Evolutionary conservation across 2,888 invertebrate species (phyloP).

Genomic region (Trichopoda pennipes): DNA sequence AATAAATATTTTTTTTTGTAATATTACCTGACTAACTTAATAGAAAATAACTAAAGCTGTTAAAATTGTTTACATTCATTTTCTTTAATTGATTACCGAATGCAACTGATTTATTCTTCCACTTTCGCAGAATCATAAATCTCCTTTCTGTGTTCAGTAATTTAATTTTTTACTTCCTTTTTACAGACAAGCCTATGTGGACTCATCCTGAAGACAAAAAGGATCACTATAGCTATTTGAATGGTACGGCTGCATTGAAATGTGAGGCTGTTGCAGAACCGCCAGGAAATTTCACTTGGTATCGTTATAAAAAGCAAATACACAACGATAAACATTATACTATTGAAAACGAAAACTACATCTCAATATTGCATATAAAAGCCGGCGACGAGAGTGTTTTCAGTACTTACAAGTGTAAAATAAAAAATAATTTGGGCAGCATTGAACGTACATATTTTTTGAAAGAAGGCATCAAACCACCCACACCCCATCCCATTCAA

Average conservation of each 20-base stretch:
- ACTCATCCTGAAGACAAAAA: slow-evolving; percentile 73
- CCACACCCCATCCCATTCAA: slow-evolving; percentile 80
- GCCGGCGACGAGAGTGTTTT: slow-evolving; percentile 78
- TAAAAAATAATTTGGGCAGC: slow-evolving; percentile 82
- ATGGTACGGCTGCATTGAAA: slow-evolving; percentile 83
- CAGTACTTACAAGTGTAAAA: slow-evolving; percentile 83
- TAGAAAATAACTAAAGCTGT: not conserved
- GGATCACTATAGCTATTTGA: slow-evolving; percentile 79
- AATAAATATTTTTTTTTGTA: no score
- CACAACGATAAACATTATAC: slow-evolving; percentile 76
- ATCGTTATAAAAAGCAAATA: slow-evolving; percentile 77
- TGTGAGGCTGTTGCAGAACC: slow-evolving; percentile 84
- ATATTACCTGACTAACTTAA: no score
- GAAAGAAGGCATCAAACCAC: slow-evolving; percentile 82
- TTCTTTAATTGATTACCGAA: not conserved
- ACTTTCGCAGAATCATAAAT: not conserved
- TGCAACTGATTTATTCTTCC: not conserved
- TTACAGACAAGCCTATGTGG: slow-evolving; percentile 79
- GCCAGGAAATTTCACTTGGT: slow-evolving; percentile 83
- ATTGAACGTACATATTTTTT: slow-evolving; percentile 82
- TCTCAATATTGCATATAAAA: slow-evolving; percentile 77
- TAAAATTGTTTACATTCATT: slow-evolving; percentile 21
- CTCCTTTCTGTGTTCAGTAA: not conserved
- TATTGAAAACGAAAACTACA: slow-evolving; percentile 76
- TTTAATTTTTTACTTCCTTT: not conserved